Conservation (phyloP, 92 coral and sea anemone species). For the Pocillopora meandrina region DNA sequence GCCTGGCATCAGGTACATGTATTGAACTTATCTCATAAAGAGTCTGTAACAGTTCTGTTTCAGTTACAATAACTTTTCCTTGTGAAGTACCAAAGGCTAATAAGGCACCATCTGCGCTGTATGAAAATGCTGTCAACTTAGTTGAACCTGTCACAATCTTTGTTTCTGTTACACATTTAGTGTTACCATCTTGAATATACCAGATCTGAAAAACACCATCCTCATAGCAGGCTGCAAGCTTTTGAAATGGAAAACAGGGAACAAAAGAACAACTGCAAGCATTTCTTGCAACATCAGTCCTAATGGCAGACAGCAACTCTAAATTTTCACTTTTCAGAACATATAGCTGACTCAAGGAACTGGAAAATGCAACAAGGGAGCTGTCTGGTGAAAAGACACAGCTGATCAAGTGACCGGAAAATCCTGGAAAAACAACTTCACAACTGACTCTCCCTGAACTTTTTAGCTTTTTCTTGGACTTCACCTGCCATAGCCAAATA, state of each 20-base stretch:
- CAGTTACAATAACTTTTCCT: conserved; percentile 65
- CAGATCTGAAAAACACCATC: conserved; percentile 70
- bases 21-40: conserved; percentile 50
- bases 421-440: conserved; percentile 65
- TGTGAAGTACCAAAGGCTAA: conserved; percentile 77
- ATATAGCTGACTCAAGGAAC: conserved; percentile 71
- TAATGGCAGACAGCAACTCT: conserved; percentile 56
- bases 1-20: not conserved
- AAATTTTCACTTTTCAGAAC: conserved; percentile 65
- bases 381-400: conserved; percentile 85
- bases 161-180: conserved; percentile 46
- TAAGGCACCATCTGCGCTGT: conserved; percentile 71
- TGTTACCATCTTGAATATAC: conserved; percentile 44
- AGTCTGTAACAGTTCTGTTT: conserved; percentile 48
- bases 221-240: conserved; percentile 60
- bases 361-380: conserved; percentile 71
- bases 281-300: conserved; percentile 41
- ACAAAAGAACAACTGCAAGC: conserved; percentile 72
- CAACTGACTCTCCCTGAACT: conserved; percentile 69
- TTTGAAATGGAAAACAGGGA: conserved; percentile 52
- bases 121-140: conserved; percentile 56
- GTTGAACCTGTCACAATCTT: conserved; percentile 44
- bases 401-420: conserved; percentile 71
- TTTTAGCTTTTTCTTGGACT: conserved; percentile 46
- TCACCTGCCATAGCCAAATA: conserved; percentile 78